A percentile compares a stretch with the other conserved stretches of the same genome.
These are phyloP conservation scores for Synchiropus splendidus DNA, from an alignment of 2,113 vertebrate genomes.

Conservation along the genomic window DNA sequence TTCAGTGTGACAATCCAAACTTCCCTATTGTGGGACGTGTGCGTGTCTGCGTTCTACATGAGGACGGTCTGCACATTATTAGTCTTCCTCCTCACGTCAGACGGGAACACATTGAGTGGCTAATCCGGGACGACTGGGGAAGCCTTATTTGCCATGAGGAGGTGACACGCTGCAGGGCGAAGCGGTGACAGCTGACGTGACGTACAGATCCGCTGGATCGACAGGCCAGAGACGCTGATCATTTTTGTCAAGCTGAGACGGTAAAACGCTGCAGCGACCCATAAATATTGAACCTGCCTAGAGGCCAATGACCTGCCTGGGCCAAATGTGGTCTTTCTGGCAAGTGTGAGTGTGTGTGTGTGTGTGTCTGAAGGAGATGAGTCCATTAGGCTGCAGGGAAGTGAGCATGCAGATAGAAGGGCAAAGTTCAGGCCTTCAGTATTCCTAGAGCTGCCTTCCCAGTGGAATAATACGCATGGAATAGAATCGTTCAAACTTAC, in stretches of 20 bases:
- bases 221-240: conserved; percentile 46
- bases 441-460: conserved; percentile 4
- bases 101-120: too few relatives aligned
- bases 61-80: too few relatives aligned
- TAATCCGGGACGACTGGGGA: not conserved
- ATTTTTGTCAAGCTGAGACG: conserved; percentile 45
- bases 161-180: conserved; percentile 19
- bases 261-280: conserved; percentile 35
- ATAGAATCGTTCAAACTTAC: too few relatives aligned
- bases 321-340: conserved; percentile 22
- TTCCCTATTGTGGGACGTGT: too few relatives aligned
- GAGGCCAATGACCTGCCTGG: conserved; percentile 29
- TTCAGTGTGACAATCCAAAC: too few relatives aligned
- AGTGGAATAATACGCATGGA: conserved; percentile 3
- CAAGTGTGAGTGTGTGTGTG: conserved; percentile 7
- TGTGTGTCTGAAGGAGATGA: conserved; percentile 8
- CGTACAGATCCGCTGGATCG: conserved; percentile 20
- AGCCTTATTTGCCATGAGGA: conserved; percentile 8
- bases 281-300: conserved; percentile 54
- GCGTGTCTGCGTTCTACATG: too few relatives aligned
- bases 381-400: conserved; percentile 22
- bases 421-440: conserved; percentile 17
- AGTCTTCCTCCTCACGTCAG: too few relatives aligned
- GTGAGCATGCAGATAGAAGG: conserved; percentile 2
- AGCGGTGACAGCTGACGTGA: conserved; percentile 22